Percentiles rank a stretch among this genome's conserved stretches.
These are phyloP conservation scores for Ochlodes sylvanus DNA, from an alignment of 2,888 invertebrate genomes.

Conservation along the genomic window DNA sequence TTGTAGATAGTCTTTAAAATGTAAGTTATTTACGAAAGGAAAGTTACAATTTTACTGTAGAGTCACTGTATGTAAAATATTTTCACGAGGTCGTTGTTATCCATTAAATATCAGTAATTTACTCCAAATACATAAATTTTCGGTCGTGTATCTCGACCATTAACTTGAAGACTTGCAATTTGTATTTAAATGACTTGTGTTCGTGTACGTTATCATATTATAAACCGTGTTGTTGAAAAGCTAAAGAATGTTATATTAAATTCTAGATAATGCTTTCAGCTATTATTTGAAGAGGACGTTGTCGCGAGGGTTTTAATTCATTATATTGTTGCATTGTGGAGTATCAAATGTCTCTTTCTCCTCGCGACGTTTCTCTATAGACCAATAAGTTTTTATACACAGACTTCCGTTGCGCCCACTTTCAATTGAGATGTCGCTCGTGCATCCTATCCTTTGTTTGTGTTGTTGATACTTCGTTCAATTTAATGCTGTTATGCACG, in stretches of 20 bases:
- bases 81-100: conserved; percentile 31
- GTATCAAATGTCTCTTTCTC: conserved; percentile 33
- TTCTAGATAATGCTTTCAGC: conserved; percentile 20
- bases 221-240: conserved; percentile 24
- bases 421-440: conserved; percentile 37
- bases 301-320: conserved; percentile 18
- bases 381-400: conserved; percentile 32
- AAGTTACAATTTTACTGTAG: conserved; percentile 8
- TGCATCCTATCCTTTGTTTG: conserved; percentile 35
- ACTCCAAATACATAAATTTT: conserved; percentile 35
- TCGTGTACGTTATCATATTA: conserved; percentile 35
- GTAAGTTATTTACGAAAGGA: conserved; percentile 8
- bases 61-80: conserved; percentile 15
- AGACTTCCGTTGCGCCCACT: conserved; percentile 38
- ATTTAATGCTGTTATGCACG: conserved; percentile 18
- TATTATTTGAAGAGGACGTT: conserved; percentile 22
- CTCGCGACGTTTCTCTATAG: conserved; percentile 31
- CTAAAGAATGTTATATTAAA: conserved; percentile 15
- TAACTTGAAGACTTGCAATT: conserved; percentile 27
- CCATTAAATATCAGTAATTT: conserved; percentile 30
- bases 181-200: conserved; percentile 31
- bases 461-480: conserved; percentile 7
- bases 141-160: conserved; percentile 22
- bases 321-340: conserved; percentile 30
- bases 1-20: too few species aligned